These are phyloP conservation scores for Boloria selene DNA, from an alignment of 2,888 invertebrate species.

Conservation along the genomic window DNA sequence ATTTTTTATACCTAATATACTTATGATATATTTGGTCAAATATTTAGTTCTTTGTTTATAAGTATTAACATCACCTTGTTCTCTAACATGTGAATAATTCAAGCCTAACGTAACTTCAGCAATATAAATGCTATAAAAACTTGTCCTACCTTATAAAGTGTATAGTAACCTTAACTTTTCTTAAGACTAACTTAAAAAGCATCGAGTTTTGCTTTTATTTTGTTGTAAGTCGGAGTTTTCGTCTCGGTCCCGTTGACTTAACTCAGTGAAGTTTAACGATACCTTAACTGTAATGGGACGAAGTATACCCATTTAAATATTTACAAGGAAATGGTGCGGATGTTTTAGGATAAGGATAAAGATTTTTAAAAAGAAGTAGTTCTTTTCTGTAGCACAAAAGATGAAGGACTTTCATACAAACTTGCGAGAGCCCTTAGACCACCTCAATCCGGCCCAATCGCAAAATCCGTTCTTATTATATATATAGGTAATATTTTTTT, in stretches of 20 bases:
- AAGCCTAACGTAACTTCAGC: too few species aligned
- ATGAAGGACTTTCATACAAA: too few species aligned
- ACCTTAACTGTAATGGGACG: constrained; percentile 33
- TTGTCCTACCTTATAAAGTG: constrained; percentile 13
- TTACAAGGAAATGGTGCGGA: constrained; percentile 28
- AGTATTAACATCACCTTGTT: too few species aligned
- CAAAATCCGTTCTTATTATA: too few species aligned
- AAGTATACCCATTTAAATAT: constrained; percentile 36
- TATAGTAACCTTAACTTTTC: constrained; percentile 51
- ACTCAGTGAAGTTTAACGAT: constrained; percentile 34
- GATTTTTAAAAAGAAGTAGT: not conserved
- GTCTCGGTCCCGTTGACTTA: constrained; percentile 45
- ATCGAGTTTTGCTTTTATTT: constrained; percentile 49
- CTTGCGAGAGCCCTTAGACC: too few species aligned
- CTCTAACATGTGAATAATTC: too few species aligned
- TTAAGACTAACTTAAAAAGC: constrained; percentile 54
- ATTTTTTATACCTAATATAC: too few species aligned
- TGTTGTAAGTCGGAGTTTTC: constrained; percentile 49
- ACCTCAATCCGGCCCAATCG: too few species aligned
- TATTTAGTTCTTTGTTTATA: too few species aligned
- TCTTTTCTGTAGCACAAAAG: too few species aligned
- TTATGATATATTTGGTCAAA: too few species aligned
- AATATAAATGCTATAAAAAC: not conserved
- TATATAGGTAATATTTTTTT: too few species aligned
- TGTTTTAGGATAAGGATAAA: constrained; percentile 11